Base-by-base conservation (phyloP, 2,113 vertebrate species). In the Lamprologus speciosus region DNA sequence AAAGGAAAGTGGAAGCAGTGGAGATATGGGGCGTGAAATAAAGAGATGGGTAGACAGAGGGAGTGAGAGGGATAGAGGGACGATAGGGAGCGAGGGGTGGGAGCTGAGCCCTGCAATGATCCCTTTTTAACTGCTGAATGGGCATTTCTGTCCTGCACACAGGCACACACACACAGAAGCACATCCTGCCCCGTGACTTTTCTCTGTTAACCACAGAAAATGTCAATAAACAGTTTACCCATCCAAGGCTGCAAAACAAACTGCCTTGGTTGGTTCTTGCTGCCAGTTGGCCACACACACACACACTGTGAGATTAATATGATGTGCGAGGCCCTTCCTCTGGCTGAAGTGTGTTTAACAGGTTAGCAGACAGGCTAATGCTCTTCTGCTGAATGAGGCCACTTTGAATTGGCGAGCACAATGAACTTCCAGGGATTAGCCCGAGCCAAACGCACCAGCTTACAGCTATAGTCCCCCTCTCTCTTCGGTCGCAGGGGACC, bases 191-290 rank as follows among this genome's bases (percentile, higher is more conserved):
- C 92, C 75, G 78, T 55, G 91, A 94, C 91, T 93, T 94, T 92
- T 91, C 84, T 90, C 80, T 86, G 80, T 93, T 93, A 95, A 94
- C 94, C 92, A 93, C 92, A 94, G 88, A 95, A 93, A 95, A 95
- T 94, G 85, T 95, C 95, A 95, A 96, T 97, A 95, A 96, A 94
- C 93, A 95, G 92, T 95, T 94, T 96, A 86, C 89, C 90, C 89
- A 87, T 88, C 86, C 92, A 90, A 83, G 87, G 84, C 92, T 84
- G 83, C 91, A 93, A 94, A 95, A 92, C 89, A 95, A 95, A 93
- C 93, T 83, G 85, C 89, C 82, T 85, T 40, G 84, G 86, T 90
- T 51, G 87, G 75, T 87, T 94, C 80, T 86, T 58, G 68, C 87
- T 94, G 92, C 91, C 92, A 94, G 85, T 55, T 84, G 89, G 91